Percentiles rank a stretch among this genome's conserved stretches.
Conservation (phyloP, 92 coral and sea anemone genomes). For the Muricea muricata region DNA sequence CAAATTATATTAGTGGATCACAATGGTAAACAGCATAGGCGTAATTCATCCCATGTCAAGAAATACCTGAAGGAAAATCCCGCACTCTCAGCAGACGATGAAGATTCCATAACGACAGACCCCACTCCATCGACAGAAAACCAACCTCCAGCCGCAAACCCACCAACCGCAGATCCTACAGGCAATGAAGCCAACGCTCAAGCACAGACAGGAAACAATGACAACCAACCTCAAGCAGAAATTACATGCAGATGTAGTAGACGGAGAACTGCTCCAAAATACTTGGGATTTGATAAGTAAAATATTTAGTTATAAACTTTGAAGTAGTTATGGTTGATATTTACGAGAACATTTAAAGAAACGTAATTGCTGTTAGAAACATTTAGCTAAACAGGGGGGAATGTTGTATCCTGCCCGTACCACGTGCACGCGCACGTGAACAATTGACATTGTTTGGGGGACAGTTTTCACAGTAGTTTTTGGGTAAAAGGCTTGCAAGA, state of each 20-base stretch:
- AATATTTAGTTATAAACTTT: neutral
- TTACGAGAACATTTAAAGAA: neutral
- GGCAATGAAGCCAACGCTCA: neutral
- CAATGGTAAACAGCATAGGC: conserved; percentile 33
- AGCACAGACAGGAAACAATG: neutral
- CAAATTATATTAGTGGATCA: conserved; percentile 10
- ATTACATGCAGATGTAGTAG: conserved; percentile 9
- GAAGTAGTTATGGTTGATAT: neutral
- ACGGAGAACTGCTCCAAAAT: conserved; percentile 31
- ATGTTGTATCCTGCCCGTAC: conserved; percentile 25
- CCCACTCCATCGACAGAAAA: neutral
- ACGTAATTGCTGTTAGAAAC: neutral
- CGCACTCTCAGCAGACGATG: conserved; percentile 13
- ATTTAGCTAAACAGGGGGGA: conserved; percentile 33
- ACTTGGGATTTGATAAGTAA: conserved; percentile 12
- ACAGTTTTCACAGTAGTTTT: too few species aligned
- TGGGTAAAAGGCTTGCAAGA: too few species aligned
- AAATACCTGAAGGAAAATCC: neutral
- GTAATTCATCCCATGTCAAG: conserved; percentile 48
- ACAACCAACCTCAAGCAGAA: neutral
- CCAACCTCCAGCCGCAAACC: neutral
- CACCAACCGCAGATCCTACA: conserved; percentile 6
- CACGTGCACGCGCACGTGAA: neutral
- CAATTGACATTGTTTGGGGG: too few species aligned
- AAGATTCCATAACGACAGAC: conserved; percentile 1